A percentile compares a stretch with the other conserved stretches of the same genome.
Conservation (phyloP, 1,140 invertebrate species). For the Calliphora vicina region DNA sequence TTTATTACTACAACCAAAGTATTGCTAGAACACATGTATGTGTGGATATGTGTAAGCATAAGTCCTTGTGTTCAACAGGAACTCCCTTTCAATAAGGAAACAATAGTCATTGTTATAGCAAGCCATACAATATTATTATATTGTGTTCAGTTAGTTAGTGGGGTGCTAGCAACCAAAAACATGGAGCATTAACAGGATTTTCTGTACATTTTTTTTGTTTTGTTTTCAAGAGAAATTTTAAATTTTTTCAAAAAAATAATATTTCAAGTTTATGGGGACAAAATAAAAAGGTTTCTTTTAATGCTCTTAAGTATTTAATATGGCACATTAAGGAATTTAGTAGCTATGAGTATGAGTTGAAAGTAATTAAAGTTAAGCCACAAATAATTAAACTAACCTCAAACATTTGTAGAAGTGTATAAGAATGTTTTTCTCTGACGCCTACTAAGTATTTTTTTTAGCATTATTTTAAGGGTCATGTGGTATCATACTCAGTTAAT, state of each 20-base stretch:
- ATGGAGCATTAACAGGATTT: not conserved
- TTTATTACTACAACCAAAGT: not conserved
- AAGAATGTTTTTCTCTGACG: too few relatives aligned
- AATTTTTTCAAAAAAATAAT: not conserved
- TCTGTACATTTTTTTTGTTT: not conserved
- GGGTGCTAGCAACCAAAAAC: not conserved
- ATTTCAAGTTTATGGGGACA: not conserved
- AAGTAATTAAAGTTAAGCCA: conserved; percentile 4
- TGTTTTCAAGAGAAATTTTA: not conserved
- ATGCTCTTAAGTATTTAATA: not conserved
- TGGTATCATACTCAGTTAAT: too few relatives aligned
- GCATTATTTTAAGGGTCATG: too few relatives aligned
- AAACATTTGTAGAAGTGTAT: not conserved
- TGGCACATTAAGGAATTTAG: not conserved
- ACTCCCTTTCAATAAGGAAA: not conserved
- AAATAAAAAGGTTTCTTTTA: not conserved
- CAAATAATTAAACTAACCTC: not conserved
- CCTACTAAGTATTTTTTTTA: too few relatives aligned
- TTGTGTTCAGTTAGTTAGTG: not conserved
- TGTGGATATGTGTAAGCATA: not conserved
- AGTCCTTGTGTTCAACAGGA: not conserved
- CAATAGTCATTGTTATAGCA: not conserved
- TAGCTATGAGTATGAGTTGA: not conserved
- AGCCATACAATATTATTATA: not conserved
- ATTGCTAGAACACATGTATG: not conserved